Conservation (phyloP, 2,888 invertebrate genomes). For the Alviniconcha strummeri region DNA sequence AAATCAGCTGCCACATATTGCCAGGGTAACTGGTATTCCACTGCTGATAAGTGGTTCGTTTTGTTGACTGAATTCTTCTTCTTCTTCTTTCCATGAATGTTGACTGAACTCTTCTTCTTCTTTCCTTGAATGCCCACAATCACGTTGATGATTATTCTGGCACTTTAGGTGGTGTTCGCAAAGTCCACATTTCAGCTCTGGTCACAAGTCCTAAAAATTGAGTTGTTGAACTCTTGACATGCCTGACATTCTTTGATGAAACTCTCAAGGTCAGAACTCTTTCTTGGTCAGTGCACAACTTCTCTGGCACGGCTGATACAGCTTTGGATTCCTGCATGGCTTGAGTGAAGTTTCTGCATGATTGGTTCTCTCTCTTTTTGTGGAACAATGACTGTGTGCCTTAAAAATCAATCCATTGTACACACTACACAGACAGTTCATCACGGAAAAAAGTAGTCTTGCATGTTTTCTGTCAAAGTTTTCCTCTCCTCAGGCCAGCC, state of each 20-base stretch:
- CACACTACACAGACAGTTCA: background rate
- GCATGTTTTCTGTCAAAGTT: background rate
- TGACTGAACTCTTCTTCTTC: too few relatives aligned
- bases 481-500: background rate
- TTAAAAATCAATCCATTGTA: conserved; percentile 2
- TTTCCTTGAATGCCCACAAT: too few relatives aligned
- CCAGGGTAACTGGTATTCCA: conserved; percentile 14
- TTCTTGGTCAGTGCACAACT: conserved; percentile 4
- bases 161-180: too few relatives aligned
- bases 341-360: conserved; percentile 14
- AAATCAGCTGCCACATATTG: background rate
- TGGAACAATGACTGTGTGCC: conserved; percentile 3
- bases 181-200: too few relatives aligned
- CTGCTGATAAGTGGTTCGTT: conserved; percentile 14
- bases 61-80: too few relatives aligned
- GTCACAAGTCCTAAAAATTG: too few relatives aligned
- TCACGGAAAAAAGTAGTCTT: conserved; percentile 2
- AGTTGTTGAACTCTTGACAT: conserved; percentile 4
- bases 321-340: conserved; percentile 11
- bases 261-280: conserved; percentile 8
- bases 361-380: background rate
- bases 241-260: background rate
- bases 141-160: too few relatives aligned
- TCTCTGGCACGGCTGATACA: conserved; percentile 8
- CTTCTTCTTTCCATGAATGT: too few relatives aligned